These are phyloP conservation scores for Zophobas atratus DNA, from an alignment of 1,140 invertebrate species.

Conservation along the genomic window DNA sequence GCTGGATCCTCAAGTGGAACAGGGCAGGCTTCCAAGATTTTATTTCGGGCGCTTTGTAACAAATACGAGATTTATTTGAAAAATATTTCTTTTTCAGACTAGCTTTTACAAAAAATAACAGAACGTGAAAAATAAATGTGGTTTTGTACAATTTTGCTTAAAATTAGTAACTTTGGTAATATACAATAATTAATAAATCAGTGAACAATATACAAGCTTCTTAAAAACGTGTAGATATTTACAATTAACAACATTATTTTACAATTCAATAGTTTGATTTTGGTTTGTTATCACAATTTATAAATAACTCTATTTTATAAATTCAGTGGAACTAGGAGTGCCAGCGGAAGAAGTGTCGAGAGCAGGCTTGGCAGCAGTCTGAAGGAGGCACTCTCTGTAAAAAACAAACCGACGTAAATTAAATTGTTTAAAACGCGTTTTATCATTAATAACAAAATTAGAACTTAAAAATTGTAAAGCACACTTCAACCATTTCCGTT, in stretches of 20 bases:
- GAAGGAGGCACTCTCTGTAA: conserved; percentile 19
- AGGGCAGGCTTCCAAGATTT: not conserved
- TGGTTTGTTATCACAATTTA: conserved; percentile 36
- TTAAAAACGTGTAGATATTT: conserved; percentile 20
- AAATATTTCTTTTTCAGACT: conserved; percentile 38
- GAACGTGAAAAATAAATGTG: not conserved
- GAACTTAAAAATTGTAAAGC: no score
- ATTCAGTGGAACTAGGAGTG: conserved; percentile 6
- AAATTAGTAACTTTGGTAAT: conserved; percentile 16
- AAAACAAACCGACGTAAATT: not conserved
- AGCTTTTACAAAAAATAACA: conserved; percentile 43
- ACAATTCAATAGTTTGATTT: conserved; percentile 11
- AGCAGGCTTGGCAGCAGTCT: conserved; percentile 9
- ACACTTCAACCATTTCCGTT: no score
- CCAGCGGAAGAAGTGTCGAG: not conserved
- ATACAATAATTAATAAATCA: not conserved
- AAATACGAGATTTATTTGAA: conserved; percentile 2
- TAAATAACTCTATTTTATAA: not conserved
- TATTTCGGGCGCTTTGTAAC: not conserved
- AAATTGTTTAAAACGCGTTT: no score
- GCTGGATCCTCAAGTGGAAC: not conserved
- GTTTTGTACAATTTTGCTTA: conserved; percentile 23
- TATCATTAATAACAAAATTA: no score
- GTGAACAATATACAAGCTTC: conserved; percentile 14
- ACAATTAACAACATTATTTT: conserved; percentile 40